Evolutionary conservation across 2,113 vertebrate genomes (phyloP).

Genomic region (Cinclus mexicanus): DNA sequence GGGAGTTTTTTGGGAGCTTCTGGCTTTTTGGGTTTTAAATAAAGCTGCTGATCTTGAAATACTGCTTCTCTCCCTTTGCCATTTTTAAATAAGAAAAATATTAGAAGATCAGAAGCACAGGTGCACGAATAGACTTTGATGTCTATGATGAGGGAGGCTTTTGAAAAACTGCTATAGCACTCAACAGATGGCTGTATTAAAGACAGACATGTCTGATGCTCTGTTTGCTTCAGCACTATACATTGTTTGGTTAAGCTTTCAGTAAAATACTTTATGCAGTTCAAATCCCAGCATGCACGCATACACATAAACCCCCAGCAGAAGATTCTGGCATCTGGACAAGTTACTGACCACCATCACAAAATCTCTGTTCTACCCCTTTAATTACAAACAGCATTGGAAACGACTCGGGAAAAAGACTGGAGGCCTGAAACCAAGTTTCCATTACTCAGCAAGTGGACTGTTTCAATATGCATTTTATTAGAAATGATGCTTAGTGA

Average conservation of each 20-base stretch:
- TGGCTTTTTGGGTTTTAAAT: not conserved
- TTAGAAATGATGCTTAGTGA: not conserved
- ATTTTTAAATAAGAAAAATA: constrained; percentile 13
- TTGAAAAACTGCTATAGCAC: constrained; percentile 36
- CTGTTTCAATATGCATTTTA: not conserved
- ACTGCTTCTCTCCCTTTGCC: not conserved
- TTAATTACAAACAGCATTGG: not conserved
- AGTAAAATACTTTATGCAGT: not conserved
- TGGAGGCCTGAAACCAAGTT: not conserved
- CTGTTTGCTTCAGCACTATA: not conserved
- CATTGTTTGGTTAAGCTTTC: not conserved
- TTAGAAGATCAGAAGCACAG: constrained; percentile 50
- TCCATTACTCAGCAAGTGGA: not conserved
- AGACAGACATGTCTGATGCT: not conserved
- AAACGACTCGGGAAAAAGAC: not conserved
- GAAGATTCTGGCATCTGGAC: not conserved
- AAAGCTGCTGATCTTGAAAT: not conserved
- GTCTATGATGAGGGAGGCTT: constrained; percentile 5
- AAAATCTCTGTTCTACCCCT: not conserved
- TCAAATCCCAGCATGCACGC: not conserved
- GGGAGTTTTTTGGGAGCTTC: not conserved
- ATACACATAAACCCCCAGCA: not conserved
- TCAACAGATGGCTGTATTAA: constrained; percentile 40
- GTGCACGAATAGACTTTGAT: constrained; percentile 47
- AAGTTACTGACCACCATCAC: not conserved